A percentile compares a stretch with the other conserved stretches of the same genome.
phyloP scores from a whole-genome alignment of 1,140 invertebrate genomes.

The Lanistes nyassanus region DNA sequence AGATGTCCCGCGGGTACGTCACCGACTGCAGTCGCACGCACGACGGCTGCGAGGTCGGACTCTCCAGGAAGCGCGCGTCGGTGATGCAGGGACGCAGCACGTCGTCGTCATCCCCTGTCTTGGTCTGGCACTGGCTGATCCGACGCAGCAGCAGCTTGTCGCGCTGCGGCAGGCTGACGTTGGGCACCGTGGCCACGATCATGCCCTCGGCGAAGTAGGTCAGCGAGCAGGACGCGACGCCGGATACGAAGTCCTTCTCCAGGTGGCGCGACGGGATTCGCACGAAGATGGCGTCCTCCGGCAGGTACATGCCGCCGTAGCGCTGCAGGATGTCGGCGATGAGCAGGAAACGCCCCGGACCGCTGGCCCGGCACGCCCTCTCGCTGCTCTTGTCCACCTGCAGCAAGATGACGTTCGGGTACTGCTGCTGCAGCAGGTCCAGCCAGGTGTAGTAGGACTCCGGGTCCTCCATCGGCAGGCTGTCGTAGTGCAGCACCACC shows the following conservation, averaged over 20 bases:
- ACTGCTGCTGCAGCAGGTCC: neutral
- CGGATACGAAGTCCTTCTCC: neutral
- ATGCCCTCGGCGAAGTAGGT: slow-evolving; percentile 17
- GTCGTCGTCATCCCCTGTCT: no score
- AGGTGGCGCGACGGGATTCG: neutral
- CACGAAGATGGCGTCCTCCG: slow-evolving; percentile 18
- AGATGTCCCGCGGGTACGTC: slow-evolving; percentile 10
- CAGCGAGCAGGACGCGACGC: slow-evolving; percentile 9
- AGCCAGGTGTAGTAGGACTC: slow-evolving; percentile 25
- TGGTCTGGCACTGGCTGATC: no score
- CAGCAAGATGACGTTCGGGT: slow-evolving; percentile 6
- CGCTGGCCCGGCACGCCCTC: neutral
- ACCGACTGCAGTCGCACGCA: slow-evolving; percentile 6
- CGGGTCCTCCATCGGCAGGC: slow-evolving; percentile 12
- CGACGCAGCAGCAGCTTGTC: no score
- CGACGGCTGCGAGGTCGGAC: slow-evolving; percentile 2
- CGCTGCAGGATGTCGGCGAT: slow-evolving; percentile 12
- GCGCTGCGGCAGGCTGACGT: no score
- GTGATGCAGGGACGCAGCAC: slow-evolving; percentile 14
- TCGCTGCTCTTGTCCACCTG: slow-evolving; percentile 5
- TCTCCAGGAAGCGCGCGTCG: slow-evolving; percentile 11
- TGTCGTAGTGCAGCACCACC: slow-evolving; percentile 13
- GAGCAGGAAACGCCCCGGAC: slow-evolving; percentile 7
- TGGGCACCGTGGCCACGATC: neutral
- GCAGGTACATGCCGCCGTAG: slow-evolving; percentile 24